Percentiles rank a stretch among this genome's conserved stretches.
Evolutionary conservation across 2,113 vertebrate species (phyloP).

Genomic region (Mobula hypostoma): DNA sequence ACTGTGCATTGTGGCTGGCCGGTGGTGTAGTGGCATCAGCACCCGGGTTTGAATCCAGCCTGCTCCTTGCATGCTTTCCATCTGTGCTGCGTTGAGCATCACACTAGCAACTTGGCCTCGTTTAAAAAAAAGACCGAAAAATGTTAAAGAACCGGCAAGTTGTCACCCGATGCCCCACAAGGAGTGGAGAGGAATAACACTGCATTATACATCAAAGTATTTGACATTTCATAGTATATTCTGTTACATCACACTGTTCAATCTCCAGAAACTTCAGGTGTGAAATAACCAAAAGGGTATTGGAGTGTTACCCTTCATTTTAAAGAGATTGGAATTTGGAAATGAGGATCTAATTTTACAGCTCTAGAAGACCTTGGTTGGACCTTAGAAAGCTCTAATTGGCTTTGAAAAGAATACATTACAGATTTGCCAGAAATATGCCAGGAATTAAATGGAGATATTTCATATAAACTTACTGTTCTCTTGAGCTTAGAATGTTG

Average conservation of each 20-base stretch:
- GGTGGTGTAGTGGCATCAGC: no score
- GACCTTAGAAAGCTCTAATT: not conserved
- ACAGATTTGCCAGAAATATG: not conserved
- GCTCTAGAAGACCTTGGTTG: not conserved
- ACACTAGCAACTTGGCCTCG: no score
- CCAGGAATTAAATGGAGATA: not conserved
- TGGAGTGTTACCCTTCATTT: constrained; percentile 6
- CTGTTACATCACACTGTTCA: not conserved
- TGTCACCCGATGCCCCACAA: no score
- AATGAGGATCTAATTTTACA: not conserved
- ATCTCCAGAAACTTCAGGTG: not conserved
- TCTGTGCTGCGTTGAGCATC: no score
- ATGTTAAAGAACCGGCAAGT: no score
- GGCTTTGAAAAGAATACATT: not conserved
- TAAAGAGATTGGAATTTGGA: not conserved
- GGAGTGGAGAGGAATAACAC: no score
- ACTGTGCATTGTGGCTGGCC: not conserved
- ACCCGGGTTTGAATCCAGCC: no score
- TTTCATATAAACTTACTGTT: not conserved
- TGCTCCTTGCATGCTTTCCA: no score
- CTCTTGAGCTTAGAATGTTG: not conserved
- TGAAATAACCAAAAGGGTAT: not conserved
- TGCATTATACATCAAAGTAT: not conserved
- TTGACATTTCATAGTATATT: not conserved
- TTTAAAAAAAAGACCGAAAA: no score